Evolutionary conservation across 2,797 vertebrate species (phyloP).

Genomic region (Neosilurus hyrtlii): DNA sequence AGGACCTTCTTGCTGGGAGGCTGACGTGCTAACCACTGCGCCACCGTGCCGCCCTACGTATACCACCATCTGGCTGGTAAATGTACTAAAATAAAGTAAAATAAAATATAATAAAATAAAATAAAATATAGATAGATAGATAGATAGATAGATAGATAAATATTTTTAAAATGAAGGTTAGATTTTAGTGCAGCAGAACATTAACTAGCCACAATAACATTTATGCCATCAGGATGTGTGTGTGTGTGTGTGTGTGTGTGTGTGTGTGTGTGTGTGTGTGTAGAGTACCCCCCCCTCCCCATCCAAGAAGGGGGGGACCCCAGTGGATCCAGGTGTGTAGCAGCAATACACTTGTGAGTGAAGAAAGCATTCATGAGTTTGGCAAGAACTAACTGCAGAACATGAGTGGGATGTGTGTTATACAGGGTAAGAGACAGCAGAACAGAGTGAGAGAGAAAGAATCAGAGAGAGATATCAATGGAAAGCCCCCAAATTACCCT

Average conservation of each 20-base stretch:
- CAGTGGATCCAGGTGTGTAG: constrained; percentile 10
- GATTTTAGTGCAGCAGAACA: neutral
- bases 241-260: neutral
- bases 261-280: neutral
- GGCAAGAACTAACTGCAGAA: neutral
- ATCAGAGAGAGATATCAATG: constrained; percentile 36
- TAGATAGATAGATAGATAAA: no score
- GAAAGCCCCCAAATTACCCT: constrained; percentile 52
- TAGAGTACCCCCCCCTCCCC: no score
- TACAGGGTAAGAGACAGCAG: neutral
- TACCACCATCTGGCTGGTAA: neutral
- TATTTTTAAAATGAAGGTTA: neutral
- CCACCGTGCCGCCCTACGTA: no score
- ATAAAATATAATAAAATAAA: neutral
- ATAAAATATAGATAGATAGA: neutral
- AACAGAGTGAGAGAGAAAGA: constrained; percentile 18
- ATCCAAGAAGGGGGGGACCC: no score
- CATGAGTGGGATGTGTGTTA: neutral
- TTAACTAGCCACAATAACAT: neutral
- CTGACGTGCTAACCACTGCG: no score
- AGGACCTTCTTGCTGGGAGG: no score
- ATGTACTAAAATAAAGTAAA: neutral
- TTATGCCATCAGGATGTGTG: neutral
- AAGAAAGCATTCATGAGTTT: constrained; percentile 26
- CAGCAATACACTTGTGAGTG: constrained; percentile 1